Conservation (phyloP, 1,140 invertebrate species). For the Campoletis sonorensis region DNA sequence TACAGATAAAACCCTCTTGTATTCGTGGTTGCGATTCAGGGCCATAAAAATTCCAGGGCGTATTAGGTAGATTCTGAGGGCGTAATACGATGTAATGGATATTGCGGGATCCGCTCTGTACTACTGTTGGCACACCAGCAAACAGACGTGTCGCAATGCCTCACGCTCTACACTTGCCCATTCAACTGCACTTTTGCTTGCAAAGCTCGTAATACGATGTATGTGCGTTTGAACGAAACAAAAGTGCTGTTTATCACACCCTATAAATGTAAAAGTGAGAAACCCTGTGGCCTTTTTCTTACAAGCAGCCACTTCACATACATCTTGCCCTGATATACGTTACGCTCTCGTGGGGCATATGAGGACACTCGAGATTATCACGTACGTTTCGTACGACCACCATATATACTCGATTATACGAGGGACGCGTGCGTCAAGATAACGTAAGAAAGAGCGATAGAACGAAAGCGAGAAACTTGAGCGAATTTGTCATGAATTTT, state of each 20-base stretch:
- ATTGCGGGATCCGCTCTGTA: slow-evolving; percentile 28
- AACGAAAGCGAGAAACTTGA: not conserved
- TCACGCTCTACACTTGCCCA: not conserved
- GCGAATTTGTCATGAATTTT: slow-evolving; percentile 12
- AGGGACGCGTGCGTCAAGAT: slow-evolving; percentile 15
- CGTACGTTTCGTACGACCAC: slow-evolving; percentile 21
- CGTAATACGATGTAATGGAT: slow-evolving; percentile 41
- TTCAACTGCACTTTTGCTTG: slow-evolving; percentile 1
- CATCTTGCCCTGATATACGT: not conserved
- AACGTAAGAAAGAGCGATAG: not conserved
- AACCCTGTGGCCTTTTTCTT: not conserved
- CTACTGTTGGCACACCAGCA: not conserved
- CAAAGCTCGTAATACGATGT: slow-evolving; percentile 17
- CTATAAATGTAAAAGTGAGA: not conserved
- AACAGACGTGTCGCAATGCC: slow-evolving; percentile 12
- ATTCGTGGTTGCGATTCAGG: slow-evolving; percentile 12
- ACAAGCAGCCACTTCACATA: not conserved
- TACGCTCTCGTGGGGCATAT: not conserved
- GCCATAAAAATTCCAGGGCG: slow-evolving; percentile 31
- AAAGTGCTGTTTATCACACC: not conserved
- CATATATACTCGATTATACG: not conserved
- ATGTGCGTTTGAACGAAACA: not conserved
- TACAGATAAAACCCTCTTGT: not conserved
- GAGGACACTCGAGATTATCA: slow-evolving; percentile 17
- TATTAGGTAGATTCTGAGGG: slow-evolving; percentile 39